Conservation (phyloP, 2,797 vertebrate genomes). For the Valencia hispanica region DNA sequence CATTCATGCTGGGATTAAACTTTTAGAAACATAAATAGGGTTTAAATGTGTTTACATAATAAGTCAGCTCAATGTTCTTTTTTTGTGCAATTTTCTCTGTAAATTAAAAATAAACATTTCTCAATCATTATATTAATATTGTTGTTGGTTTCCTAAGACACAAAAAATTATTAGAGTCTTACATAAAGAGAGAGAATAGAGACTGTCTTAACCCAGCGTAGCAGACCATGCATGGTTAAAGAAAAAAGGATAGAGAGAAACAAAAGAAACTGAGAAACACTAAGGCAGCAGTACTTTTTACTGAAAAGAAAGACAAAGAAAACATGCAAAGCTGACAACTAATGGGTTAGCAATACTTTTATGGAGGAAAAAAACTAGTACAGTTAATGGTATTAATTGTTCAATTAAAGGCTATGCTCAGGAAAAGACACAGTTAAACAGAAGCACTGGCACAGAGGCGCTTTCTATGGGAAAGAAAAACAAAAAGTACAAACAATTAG, state of each 20-base stretch:
- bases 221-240: background rate
- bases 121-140: background rate
- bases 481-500: too few species aligned
- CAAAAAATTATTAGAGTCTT: too few species aligned
- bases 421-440: background rate
- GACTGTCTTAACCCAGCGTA: background rate
- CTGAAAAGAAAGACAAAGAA: too few species aligned
- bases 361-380: too few species aligned
- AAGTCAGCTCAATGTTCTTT: background rate
- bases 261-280: too few species aligned
- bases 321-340: too few species aligned
- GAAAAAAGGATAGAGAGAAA: background rate
- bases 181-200: too few species aligned
- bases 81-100: background rate
- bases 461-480: too few species aligned
- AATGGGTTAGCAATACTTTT: too few species aligned
- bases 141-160: background rate
- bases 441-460: too few species aligned
- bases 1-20: background rate
- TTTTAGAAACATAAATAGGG: background rate
- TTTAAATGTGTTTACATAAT: constrained; percentile 13
- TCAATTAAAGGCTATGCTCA: background rate
- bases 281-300: too few species aligned
- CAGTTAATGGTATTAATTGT: too few species aligned
- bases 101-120: background rate